phyloP scores from a whole-genome alignment of 2,888 invertebrate genomes.

The Drosophila emarginata region DNA sequence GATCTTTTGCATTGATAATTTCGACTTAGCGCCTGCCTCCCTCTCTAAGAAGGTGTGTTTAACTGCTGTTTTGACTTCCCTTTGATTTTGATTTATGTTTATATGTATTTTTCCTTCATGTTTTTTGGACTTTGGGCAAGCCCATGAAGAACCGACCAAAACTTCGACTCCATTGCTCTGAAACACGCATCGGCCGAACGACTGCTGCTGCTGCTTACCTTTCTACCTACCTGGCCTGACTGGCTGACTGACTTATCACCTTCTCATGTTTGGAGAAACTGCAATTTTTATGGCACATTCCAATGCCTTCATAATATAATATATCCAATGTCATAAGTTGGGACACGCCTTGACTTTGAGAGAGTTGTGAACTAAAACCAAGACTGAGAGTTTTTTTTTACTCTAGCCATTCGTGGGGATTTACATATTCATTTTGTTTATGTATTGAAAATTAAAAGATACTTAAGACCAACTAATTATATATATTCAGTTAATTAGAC shows the following conservation, averaged over 20 bases:
- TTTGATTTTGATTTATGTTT: constrained; percentile 16
- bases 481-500: neutral
- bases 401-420: neutral
- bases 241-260: constrained; percentile 12
- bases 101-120: neutral
- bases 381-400: neutral
- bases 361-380: neutral
- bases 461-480: constrained; percentile 4
- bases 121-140: constrained; percentile 11
- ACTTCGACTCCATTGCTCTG: constrained; percentile 39
- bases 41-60: constrained; percentile 24
- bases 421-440: neutral
- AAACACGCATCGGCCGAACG: constrained; percentile 57
- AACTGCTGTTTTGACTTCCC: constrained; percentile 30
- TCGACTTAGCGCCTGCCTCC: neutral
- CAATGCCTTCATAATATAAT: constrained; percentile 14
- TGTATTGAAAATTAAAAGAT: constrained; percentile 1
- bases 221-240: constrained; percentile 1
- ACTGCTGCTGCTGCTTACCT: neutral
- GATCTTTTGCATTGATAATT: constrained; percentile 11
- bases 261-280: constrained; percentile 24
- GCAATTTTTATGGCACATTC: constrained; percentile 45
- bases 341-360: constrained; percentile 49
- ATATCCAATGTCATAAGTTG: constrained; percentile 59
- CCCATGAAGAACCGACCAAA: constrained; percentile 24